phyloP scores from a whole-genome alignment of 1,140 invertebrate genomes.

The Philotrypesis tridentata region DNA sequence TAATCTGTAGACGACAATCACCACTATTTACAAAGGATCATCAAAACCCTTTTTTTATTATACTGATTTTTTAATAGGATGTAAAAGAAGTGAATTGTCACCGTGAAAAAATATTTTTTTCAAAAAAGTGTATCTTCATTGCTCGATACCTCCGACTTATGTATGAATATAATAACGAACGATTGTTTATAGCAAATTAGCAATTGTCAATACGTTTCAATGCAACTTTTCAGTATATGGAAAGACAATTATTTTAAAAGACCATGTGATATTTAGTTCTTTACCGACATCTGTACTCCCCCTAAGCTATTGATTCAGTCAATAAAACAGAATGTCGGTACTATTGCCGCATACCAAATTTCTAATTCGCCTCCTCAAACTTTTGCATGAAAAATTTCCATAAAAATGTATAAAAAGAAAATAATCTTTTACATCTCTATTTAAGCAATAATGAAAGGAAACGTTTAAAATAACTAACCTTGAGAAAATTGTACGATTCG shows the following conservation, averaged over 20 bases:
- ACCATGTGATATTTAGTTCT: neutral
- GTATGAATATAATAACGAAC: neutral
- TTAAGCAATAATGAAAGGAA: neutral
- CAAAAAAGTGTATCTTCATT: neutral
- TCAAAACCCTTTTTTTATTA: neutral
- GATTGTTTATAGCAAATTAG: neutral
- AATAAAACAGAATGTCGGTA: neutral
- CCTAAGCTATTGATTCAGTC: neutral
- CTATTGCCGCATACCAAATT: no score
- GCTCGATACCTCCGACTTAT: neutral
- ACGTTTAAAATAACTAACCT: conserved; percentile 1
- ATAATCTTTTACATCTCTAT: neutral
- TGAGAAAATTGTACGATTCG: neutral
- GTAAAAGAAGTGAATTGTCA: neutral
- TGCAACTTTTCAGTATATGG: neutral
- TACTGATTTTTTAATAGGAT: neutral
- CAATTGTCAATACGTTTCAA: neutral
- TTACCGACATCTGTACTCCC: neutral
- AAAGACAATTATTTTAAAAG: neutral
- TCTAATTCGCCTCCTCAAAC: no score
- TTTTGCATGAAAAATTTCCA: no score
- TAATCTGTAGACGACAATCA: neutral
- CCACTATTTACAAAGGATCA: neutral
- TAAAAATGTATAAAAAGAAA: no score
- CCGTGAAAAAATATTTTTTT: neutral